Conservation (phyloP, 2,888 invertebrate species). For the Athetis lepigone region DNA sequence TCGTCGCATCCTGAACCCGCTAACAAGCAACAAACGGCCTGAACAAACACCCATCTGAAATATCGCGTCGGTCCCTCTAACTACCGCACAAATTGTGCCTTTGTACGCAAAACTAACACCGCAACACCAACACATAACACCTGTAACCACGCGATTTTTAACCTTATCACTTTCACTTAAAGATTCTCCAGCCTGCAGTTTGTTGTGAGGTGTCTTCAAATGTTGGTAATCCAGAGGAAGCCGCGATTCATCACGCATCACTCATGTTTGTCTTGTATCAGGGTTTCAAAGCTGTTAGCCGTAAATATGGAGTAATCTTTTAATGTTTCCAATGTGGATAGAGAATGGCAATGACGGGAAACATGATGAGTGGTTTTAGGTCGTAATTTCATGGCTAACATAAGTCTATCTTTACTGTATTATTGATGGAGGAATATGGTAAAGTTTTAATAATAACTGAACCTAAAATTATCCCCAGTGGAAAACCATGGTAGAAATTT, state of each 20-base stretch:
- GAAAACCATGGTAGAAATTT: not conserved
- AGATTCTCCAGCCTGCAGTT: not conserved
- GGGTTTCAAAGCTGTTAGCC: slow-evolving; percentile 36
- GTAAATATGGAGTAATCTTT: slow-evolving; percentile 60
- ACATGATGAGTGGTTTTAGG: not conserved
- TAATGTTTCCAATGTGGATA: slow-evolving; percentile 59
- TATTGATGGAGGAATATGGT: too few relatives aligned
- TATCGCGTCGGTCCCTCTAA: slow-evolving; percentile 68
- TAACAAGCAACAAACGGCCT: slow-evolving; percentile 66
- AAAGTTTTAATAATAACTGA: not conserved
- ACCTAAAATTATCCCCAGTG: not conserved
- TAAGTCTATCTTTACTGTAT: not conserved
- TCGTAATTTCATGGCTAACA: not conserved
- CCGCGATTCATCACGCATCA: slow-evolving; percentile 65
- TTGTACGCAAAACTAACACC: slow-evolving; percentile 77
- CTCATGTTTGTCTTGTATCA: slow-evolving; percentile 58
- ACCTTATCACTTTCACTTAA: slow-evolving; percentile 31
- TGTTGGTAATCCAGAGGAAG: slow-evolving; percentile 68
- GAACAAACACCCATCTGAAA: slow-evolving; percentile 76
- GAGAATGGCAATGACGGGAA: slow-evolving; percentile 43
- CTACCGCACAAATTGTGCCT: slow-evolving; percentile 73
- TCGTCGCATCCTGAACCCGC: slow-evolving; percentile 59
- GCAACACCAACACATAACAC: slow-evolving; percentile 37
- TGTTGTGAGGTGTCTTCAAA: slow-evolving; percentile 22
- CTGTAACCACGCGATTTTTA: slow-evolving; percentile 40